Conservation (phyloP, 2,888 invertebrate genomes). For the Eubasilissa splendida region DNA sequence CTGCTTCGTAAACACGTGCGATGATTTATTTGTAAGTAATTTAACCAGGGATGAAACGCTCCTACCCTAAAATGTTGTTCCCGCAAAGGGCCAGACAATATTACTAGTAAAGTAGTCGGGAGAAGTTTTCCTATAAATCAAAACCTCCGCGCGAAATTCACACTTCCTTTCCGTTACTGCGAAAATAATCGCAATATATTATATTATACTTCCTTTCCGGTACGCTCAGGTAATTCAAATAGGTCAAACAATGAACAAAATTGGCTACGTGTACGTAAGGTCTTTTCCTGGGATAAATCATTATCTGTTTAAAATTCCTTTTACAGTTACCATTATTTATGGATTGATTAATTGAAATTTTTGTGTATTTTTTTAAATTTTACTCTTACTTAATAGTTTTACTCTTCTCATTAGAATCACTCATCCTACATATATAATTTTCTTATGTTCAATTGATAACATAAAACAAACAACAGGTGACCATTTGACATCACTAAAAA, state of each 20-base stretch:
- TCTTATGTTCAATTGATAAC: too few species aligned
- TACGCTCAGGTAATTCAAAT: conserved; percentile 30
- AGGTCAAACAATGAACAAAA: conserved; percentile 21
- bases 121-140: conserved; percentile 57
- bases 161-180: conserved; percentile 51
- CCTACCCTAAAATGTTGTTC: conserved; percentile 2
- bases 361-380: too few species aligned
- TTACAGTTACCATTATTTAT: too few species aligned
- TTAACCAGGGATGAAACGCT: conserved; percentile 42
- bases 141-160: conserved; percentile 56
- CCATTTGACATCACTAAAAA: too few species aligned
- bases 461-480: too few species aligned
- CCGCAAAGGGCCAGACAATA: conserved; percentile 49
- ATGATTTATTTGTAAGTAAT: conserved; percentile 52
- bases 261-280: background rate
- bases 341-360: too few species aligned
- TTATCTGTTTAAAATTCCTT: too few species aligned
- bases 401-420: too few species aligned
- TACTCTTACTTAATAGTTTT: too few species aligned
- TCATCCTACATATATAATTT: too few species aligned
- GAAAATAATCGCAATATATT: conserved; percentile 57
- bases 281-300: too few species aligned
- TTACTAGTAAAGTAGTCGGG: conserved; percentile 54
- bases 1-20: background rate
- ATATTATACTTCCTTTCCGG: conserved; percentile 45